Evolutionary conservation across 2,797 vertebrate species (phyloP).

Genomic region (Alosa sapidissima): DNA sequence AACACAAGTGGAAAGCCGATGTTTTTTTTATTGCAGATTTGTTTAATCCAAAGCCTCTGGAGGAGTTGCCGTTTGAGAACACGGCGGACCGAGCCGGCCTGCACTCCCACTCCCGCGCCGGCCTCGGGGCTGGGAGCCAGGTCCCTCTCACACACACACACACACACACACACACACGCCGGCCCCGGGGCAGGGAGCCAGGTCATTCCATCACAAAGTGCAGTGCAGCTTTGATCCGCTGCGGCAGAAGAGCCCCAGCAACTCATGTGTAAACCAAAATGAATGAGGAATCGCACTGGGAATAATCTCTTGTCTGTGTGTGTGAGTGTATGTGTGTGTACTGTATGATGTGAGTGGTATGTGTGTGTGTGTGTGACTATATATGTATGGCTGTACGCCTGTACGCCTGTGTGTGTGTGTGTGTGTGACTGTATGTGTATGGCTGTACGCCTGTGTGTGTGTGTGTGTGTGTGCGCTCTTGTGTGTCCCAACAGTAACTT

Average conservation of each 20-base stretch:
- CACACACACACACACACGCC: too few relatives aligned
- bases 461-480: background rate
- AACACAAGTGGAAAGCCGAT: constrained; percentile 50
- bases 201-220: background rate
- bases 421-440: background rate
- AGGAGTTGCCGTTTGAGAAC: background rate
- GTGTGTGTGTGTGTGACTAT: background rate
- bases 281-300: background rate
- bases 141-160: background rate
- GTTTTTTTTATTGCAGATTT: background rate
- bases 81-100: background rate
- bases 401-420: background rate
- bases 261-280: background rate
- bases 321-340: background rate
- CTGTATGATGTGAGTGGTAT: background rate
- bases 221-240: background rate
- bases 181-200: background rate
- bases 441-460: background rate
- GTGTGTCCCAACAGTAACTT: background rate
- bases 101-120: background rate
- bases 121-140: background rate
- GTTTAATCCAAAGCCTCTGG: constrained; percentile 14
- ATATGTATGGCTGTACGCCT: background rate
- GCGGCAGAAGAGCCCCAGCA: background rate
- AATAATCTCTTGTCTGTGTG: background rate